Percentiles rank a stretch among this genome's conserved stretches.
phyloP scores from a whole-genome alignment of 1,140 invertebrate genomes.

The Drosophila rhopaloa region DNA sequence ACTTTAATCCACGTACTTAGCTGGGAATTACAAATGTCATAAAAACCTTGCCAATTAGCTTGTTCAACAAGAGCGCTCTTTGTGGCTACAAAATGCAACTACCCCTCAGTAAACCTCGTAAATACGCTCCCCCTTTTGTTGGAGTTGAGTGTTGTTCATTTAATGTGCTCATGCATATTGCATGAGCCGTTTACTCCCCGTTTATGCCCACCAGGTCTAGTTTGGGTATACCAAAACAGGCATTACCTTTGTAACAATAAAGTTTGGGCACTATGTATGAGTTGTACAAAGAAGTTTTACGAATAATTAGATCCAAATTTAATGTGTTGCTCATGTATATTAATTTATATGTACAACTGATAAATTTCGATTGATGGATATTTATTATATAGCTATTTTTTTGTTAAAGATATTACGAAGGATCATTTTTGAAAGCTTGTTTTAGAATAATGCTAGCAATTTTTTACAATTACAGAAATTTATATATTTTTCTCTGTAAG shows the following conservation, averaged over 20 bases:
- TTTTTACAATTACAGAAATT: no score
- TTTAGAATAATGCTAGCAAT: no score
- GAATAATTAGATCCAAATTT: background rate
- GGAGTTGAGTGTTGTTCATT: conserved; percentile 52
- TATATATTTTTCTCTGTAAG: no score
- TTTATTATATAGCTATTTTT: no score
- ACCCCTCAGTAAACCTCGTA: conserved; percentile 40
- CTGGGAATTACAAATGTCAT: background rate
- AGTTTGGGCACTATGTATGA: no score
- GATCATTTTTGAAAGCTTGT: no score
- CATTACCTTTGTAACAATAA: background rate
- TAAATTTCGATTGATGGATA: no score
- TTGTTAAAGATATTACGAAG: no score
- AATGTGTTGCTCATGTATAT: no score
- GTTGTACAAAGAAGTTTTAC: no score
- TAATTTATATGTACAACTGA: no score
- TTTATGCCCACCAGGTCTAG: conserved; percentile 9
- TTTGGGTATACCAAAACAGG: background rate
- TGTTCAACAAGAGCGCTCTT: conserved; percentile 25
- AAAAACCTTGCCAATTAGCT: conserved; percentile 26
- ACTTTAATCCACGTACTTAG: background rate
- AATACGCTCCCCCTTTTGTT: conserved; percentile 24
- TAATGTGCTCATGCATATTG: conserved; percentile 76
- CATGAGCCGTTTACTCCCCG: conserved; percentile 64
- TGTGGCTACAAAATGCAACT: conserved; percentile 33